phyloP scores from a whole-genome alignment of 2,113 vertebrate species.

The Leptosomus discolor region DNA sequence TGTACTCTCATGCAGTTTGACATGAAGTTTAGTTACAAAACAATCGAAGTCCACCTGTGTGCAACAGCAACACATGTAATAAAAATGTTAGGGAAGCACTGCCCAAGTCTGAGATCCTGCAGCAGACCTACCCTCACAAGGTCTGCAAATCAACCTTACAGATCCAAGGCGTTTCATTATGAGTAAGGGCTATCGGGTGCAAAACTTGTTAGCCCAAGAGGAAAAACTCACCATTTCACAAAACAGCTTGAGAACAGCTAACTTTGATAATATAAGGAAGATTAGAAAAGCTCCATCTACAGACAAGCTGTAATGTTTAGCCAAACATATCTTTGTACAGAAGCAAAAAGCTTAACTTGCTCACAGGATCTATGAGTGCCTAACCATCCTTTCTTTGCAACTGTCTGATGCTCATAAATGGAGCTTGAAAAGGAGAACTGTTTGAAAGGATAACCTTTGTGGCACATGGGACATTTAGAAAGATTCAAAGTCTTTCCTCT shows the following conservation, averaged over 20 bases:
- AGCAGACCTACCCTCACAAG: background rate
- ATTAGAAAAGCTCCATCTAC: background rate
- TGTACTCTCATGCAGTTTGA: background rate
- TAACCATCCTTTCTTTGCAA: background rate
- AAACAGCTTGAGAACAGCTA: background rate
- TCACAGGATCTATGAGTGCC: background rate
- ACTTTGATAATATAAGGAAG: background rate
- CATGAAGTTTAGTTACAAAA: background rate
- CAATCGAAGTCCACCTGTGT: background rate
- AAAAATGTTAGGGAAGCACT: background rate
- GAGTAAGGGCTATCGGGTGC: background rate
- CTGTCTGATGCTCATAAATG: rapidly evolving
- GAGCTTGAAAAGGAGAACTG: background rate
- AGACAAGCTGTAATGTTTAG: background rate
- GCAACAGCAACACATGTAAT: background rate
- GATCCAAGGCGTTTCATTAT: background rate
- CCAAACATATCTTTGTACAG: background rate
- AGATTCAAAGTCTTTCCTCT: background rate
- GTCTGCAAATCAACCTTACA: background rate
- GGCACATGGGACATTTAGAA: background rate
- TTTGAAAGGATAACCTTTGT: background rate
- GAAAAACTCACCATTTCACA: background rate
- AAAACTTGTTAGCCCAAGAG: background rate
- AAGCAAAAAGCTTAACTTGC: background rate
- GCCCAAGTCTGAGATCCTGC: background rate